phyloP scores from a whole-genome alignment of 2,113 vertebrate genomes.

The Falco punctatus region DNA sequence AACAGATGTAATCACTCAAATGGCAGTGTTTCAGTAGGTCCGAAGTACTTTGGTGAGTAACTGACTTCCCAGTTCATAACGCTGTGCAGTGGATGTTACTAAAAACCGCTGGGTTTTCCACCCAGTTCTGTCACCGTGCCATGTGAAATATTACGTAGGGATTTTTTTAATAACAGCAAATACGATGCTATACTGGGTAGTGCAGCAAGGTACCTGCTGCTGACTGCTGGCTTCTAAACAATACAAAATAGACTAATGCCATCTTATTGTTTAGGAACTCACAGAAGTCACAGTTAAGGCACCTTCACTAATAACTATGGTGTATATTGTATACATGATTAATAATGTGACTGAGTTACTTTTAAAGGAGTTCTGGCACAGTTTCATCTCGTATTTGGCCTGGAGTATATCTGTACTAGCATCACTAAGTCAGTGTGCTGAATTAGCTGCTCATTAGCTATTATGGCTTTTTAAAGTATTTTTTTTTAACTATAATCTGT shows the following conservation, averaged over 20 bases:
- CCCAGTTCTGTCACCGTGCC: not conserved
- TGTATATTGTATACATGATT: not conserved
- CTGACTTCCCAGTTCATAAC: not conserved
- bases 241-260: not conserved
- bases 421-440: not conserved
- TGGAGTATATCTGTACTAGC: not conserved
- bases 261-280: not conserved
- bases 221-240: not conserved
- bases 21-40: conserved; percentile 48
- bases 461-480: not conserved
- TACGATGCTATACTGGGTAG: not conserved
- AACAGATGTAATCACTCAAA: conserved; percentile 69
- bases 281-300: not conserved
- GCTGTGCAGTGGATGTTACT: not conserved
- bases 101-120: not conserved
- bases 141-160: not conserved
- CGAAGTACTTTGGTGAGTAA: not conserved
- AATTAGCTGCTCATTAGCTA: not conserved
- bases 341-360: not conserved
- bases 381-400: not conserved
- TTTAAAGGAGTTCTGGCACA: not conserved
- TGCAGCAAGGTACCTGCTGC: not conserved
- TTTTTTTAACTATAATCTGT: not conserved
- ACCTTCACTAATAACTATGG: not conserved
- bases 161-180: not conserved